These are phyloP conservation scores for Aradophagus sp. DNA, from an alignment of 1,140 invertebrate genomes.

Conservation along the genomic window DNA sequence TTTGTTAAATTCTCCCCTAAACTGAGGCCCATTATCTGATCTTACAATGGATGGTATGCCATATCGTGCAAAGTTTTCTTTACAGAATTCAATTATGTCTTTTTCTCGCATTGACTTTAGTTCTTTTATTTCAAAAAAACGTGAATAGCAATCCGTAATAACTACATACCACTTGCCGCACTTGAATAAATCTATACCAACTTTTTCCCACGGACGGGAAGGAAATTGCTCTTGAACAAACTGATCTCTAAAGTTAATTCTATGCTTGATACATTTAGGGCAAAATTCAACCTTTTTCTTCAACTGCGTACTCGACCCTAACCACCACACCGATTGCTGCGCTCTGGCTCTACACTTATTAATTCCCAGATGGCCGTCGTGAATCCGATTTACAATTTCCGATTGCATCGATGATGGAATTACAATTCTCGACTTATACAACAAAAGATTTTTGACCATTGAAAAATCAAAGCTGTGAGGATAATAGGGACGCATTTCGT, in stretches of 20 bases:
- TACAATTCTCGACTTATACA: slow-evolving; percentile 40
- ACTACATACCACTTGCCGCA: slow-evolving; percentile 52
- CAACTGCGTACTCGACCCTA: slow-evolving; percentile 43
- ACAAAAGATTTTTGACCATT: background rate
- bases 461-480: slow-evolving; percentile 6
- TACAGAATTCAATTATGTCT: slow-evolving; percentile 29
- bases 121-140: slow-evolving; percentile 34
- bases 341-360: slow-evolving; percentile 52
- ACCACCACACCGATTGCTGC: slow-evolving; percentile 51
- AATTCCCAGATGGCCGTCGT: slow-evolving; percentile 55
- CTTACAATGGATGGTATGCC: slow-evolving; percentile 48
- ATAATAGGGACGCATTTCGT: slow-evolving; percentile 45
- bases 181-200: slow-evolving; percentile 56
- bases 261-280: slow-evolving; percentile 47
- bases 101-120: slow-evolving; percentile 21
- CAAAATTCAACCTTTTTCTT: slow-evolving; percentile 50
- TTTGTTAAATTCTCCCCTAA: slow-evolving; percentile 34
- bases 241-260: slow-evolving; percentile 34
- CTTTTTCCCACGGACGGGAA: slow-evolving; percentile 46
- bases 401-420: slow-evolving; percentile 45
- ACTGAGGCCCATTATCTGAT: slow-evolving; percentile 52
- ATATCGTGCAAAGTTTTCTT: slow-evolving; percentile 42
- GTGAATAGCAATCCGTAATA: slow-evolving; percentile 55
- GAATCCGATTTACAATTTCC: slow-evolving; percentile 48
- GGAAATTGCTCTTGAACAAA: slow-evolving; percentile 45